Evolutionary conservation across 2,113 vertebrate species (phyloP), one percentile per base, ranked within the genome.

Genomic region (Eonycteris spelaea): DNA sequence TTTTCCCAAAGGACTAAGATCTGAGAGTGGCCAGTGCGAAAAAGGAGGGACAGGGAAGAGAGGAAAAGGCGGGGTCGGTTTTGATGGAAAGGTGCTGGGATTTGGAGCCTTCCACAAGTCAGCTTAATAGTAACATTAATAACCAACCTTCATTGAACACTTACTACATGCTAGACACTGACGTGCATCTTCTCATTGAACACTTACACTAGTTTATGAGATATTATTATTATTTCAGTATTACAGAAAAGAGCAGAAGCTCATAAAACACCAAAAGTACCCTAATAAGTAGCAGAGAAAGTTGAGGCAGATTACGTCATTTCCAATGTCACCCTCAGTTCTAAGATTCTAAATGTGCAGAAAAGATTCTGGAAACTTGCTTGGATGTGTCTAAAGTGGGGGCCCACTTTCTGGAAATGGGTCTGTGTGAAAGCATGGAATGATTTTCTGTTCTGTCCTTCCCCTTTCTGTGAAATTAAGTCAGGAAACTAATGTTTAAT

Each of bases 401-500:
- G 57, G 10, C n/a, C 6, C 1, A 45, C 18, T 91, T 70, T 94
- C n/a, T 78, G 28, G 57, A 92, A n/a, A 35, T 7, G 40, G 22
- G 19, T n/a, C 71, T 80, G 7, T 22, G 33, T 51, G 30, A 26
- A 96, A 83, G 18, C 40, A 6, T 30, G 11, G 45, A n/a, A 90
- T 67, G 51, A 59, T 79, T 97, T 95, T 35, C 63, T 86, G 26
- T 88, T 82, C 15, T 84, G 53, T 89, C 19, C 51, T 91, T 65
- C 68, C 6, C 16, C 18, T 2, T 53, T 79, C 90, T 6, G 35
- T 82, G 79, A 85, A 92, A 77, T 70, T 74, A 53, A 15, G 43
- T 91, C 67, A 63, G 67, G 67, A 96, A 89, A 78, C 5, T 5
- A 82, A 40, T 77, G 68, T 91, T 87, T 92, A 55, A 71, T 94